Conservation (phyloP, 92 coral and sea anemone genomes). For the Bergia sp. region DNA sequence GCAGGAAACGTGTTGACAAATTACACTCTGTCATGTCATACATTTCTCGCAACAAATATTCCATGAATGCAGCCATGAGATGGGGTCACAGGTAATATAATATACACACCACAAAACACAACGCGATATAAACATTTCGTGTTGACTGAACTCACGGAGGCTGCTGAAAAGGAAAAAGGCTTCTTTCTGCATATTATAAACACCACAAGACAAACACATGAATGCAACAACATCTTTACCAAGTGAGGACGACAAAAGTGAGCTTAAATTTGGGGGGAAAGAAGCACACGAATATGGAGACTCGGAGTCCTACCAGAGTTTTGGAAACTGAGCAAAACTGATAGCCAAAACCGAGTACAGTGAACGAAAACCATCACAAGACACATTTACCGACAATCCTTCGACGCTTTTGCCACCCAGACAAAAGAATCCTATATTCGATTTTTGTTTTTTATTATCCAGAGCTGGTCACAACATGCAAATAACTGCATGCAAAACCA, state of each 20-base stretch:
- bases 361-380: too few species aligned
- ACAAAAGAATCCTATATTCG: background rate
- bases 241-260: too few species aligned
- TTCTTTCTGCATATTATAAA: too few species aligned
- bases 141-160: background rate
- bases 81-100: background rate
- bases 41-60: slow-evolving; percentile 25
- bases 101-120: background rate
- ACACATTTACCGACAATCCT: background rate
- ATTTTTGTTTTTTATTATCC: background rate
- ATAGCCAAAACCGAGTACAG: background rate
- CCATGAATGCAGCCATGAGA: slow-evolving; percentile 5
- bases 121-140: background rate
- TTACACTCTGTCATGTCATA: background rate
- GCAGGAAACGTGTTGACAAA: background rate
- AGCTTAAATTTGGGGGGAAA: background rate
- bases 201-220: background rate
- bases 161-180: background rate
- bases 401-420: background rate
- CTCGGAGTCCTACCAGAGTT: background rate
- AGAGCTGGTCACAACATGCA: background rate
- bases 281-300: background rate
- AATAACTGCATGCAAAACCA: background rate
- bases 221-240: background rate
- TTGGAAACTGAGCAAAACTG: background rate